Base-by-base conservation (phyloP, 2,888 invertebrate species). In the Cosmia pyralina region DNA sequence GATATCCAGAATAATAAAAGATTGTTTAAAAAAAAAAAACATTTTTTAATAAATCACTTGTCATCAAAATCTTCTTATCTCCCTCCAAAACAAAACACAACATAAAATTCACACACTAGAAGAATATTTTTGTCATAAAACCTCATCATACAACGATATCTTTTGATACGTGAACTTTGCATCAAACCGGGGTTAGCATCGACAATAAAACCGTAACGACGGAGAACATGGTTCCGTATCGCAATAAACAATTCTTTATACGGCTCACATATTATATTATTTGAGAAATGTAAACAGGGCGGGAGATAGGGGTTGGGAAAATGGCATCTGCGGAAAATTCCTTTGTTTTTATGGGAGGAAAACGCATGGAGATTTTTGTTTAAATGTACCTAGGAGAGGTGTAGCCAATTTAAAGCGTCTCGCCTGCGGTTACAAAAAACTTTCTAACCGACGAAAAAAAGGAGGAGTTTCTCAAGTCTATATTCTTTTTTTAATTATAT, bases 171-270 rank as follows among this genome's bases (percentile, higher is more conserved):
- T 58, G 71, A 77, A 77, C 57, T 63, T 65, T 67, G 63, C 72
- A 58, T 68, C 68, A 82, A 68, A 72, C 57, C 48, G 15, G 46
- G 34, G 55, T 57, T 53, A 77, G 57, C 46, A 22, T 55, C 34
- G 34, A 57, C 64, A 78, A 79, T 82, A 82, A 82, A 79, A 68
- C 50, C 52, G 44, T 48, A 65, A 82, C 68, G 82, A 68, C 44
- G 15, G n/a, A 7, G 17, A 52, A 78, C 52, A 77, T 41, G 57
- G 70, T 60, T 60, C 46, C 60, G 50, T 63, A 50, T 65, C 41
- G 78, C 64, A 53, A 68, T 80, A 83, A 69, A 79, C 58, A 34
- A 57, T 67, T 69, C 58, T 83, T 82, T 69, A 69, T 83, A 73
- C n/a, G 28, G n/a, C 53, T 69, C 41, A 62, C 55, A 82, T 65